Conservation (phyloP, 2,888 invertebrate genomes). For the Cerceris ruficornis region DNA sequence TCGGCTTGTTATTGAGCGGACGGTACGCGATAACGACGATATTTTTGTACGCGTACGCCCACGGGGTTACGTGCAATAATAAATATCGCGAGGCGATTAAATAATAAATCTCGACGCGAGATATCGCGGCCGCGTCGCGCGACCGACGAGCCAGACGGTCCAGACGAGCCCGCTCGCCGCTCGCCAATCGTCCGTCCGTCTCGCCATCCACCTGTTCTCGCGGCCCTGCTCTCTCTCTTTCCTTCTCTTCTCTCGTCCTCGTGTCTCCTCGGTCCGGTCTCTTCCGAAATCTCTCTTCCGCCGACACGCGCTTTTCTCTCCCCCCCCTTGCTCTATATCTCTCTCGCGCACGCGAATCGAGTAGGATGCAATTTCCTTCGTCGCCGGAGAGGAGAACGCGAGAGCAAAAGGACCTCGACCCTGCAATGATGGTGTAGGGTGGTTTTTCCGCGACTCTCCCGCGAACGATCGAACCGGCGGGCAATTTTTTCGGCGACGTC, state of each 20-base stretch:
- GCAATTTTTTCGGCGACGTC: slow-evolving; percentile 58
- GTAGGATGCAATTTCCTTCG: too few relatives aligned
- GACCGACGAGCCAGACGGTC: not conserved
- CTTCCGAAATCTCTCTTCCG: too few relatives aligned
- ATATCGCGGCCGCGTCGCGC: slow-evolving; percentile 61
- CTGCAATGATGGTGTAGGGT: not conserved
- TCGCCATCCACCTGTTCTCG: not conserved
- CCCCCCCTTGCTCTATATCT: too few relatives aligned
- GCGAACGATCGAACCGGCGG: slow-evolving; percentile 42
- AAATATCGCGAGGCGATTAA: slow-evolving; percentile 78
- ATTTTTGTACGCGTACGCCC: slow-evolving; percentile 73
- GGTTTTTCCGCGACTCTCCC: slow-evolving; percentile 34
- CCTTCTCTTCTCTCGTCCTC: not conserved
- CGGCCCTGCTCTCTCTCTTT: not conserved
- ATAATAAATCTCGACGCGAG: slow-evolving; percentile 76
- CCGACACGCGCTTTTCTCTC: too few relatives aligned
- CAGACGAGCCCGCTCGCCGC: not conserved
- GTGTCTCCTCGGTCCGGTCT: too few relatives aligned
- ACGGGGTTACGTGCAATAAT: slow-evolving; percentile 76
- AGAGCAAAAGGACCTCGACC: slow-evolving; percentile 17
- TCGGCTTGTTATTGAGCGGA: slow-evolving; percentile 71
- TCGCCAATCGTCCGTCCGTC: not conserved
- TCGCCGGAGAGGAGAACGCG: not conserved
- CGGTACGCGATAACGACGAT: slow-evolving; percentile 65
- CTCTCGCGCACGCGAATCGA: too few relatives aligned